These are phyloP conservation scores for Psammodynastes pulverulentus DNA, from an alignment of 2,113 vertebrate genomes.

Conservation along the genomic window DNA sequence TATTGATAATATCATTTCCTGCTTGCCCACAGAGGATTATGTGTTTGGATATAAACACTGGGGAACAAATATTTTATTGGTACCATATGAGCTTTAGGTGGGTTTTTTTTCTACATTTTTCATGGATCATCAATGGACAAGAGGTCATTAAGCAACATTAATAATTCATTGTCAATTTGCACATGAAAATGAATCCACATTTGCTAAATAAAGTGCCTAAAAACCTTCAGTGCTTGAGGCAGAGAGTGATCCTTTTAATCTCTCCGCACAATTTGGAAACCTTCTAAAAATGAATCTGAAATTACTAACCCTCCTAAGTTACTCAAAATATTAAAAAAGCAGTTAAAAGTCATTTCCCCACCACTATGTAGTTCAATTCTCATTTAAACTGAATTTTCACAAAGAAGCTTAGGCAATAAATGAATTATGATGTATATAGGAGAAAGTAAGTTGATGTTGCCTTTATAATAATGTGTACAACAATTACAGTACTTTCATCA, in stretches of 20 bases:
- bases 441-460: background rate
- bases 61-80: background rate
- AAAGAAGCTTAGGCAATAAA: constrained; percentile 13
- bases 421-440: background rate
- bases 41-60: constrained; percentile 36
- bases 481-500: constrained; percentile 24
- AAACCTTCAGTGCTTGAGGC: background rate
- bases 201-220: constrained; percentile 17
- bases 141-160: background rate
- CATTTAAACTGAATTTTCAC: constrained; percentile 13
- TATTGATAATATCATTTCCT: constrained; percentile 22
- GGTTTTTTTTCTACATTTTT: constrained; percentile 17
- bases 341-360: background rate
- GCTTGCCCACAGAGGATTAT: constrained; percentile 40
- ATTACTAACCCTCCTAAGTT: background rate
- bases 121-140: background rate
- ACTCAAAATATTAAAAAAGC: background rate
- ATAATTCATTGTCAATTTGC: constrained; percentile 20
- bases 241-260: background rate
- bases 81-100: background rate
- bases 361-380: constrained; percentile 7
- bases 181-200: constrained; percentile 19
- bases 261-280: background rate
- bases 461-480: background rate
- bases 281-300: constrained; percentile 5